Evolutionary conservation across 2,113 vertebrate genomes (phyloP), one percentile per base, ranked within the genome.

Genomic region (Corvus hawaiiensis): DNA sequence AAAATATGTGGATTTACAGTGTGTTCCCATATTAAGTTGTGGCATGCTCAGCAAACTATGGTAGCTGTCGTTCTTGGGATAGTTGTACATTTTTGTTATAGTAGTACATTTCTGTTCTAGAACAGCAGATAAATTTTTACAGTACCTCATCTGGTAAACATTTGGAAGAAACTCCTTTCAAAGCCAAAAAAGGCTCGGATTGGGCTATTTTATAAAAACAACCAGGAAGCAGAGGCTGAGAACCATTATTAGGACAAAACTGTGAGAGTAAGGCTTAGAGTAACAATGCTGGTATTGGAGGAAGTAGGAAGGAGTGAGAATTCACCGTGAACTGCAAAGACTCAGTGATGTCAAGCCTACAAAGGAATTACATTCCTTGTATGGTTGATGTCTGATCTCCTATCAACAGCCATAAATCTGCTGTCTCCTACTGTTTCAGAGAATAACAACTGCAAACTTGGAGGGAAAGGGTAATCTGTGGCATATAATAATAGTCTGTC

Each of bases 361-460:
- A 83, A 67, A 92, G 86, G 81, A 95, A 78, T 96, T 91, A 74
- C 55, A 85, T 93, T 89, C 87, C 87, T 95, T 97, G 64, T 94
- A 86, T 85, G 81, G 55, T 41, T 92, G 90, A 41, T 84, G 88
- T 91, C 87, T 94, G 89, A 89, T 96, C 89, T 96, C 59, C 68
- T 87, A 75, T 96, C 86, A 87, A 77, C 59, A 78, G 90, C 81
- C 37, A 59, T 85, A 95, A 93, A 96, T 95, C 71, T 92, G 5
- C 67, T 83, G 7, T 83, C 74, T 85, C 93, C 90, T 78, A 68
- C 94, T 94, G 94, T 97, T 87, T 85, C 62, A 71, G 94, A 54
- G 86, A 87, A 85, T 94, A 90, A 52, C 90, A 91, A 76, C 90
- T 83, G 86, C 80, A 93, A 35, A 91, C 84, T 87, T 83, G 13